Base-by-base conservation (phyloP, 1,140 invertebrate genomes). In the Acromyrmex heyeri region DNA sequence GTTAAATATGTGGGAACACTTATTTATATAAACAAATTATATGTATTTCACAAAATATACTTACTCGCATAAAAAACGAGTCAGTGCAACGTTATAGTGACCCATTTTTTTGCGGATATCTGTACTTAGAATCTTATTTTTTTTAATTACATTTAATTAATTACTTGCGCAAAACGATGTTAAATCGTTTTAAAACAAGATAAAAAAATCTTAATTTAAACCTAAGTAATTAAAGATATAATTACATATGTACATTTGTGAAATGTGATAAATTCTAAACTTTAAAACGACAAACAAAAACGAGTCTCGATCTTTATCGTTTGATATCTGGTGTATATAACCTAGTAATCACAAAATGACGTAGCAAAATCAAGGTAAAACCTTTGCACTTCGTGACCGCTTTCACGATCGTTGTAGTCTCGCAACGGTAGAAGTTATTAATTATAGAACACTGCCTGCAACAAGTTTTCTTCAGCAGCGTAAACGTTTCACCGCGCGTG, bases 291-390 rank as follows among this genome's bases (percentile, higher is more conserved):
- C n/a, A 55, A 38, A 79, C 44, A 53, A 57, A 69, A 70, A 24
- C 48, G 64, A 81, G 12, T 70, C 16, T 70, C 48, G 77, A 81
- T 70, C 21, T 38, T 57, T 81, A 53, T 81, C 77, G 44, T 16
- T 38, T 38, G 34, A 48, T 44, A 30, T 77, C 24, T 24, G 34
- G 14, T 21, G 59, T 21, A 30, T 18, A n/a, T 81, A 81, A 81
- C 77, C 77, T 81, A 57, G 30, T 57, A 81, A 70, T 69, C 48
- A 27, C 65, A 70, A 67, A 81, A 81, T 81, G 77, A 81, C 77
- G 30, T 79, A 81, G 48, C 30, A 70, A 57, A 81, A 81, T 81
- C 48, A 81, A 78, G 64, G 77, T 69, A 53, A 79, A 69, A 79
- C 27, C 38, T 77, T 77, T 78, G 18, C 18, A 64, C 38, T 65